Conservation (phyloP, 2,797 vertebrate species). For the Florisuga fusca region DNA sequence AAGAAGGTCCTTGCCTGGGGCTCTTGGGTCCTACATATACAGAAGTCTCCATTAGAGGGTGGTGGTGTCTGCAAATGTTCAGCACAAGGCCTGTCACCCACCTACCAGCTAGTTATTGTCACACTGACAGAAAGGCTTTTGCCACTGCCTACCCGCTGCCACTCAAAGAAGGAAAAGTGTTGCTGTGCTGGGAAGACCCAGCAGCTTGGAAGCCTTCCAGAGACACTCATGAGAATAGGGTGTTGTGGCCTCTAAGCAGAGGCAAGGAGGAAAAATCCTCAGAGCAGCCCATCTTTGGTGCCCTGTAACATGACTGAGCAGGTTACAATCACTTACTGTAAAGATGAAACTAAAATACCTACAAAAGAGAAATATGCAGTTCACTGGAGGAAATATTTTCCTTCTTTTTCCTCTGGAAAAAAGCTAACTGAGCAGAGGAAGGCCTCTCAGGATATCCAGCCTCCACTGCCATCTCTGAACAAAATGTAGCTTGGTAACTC, state of each 20-base stretch:
- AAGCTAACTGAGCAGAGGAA: neutral
- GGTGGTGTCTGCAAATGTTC: neutral
- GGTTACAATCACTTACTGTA: neutral
- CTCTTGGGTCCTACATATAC: neutral
- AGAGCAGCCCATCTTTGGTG: neutral
- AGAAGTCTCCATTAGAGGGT: conserved; percentile 39
- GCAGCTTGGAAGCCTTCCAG: neutral
- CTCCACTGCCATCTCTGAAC: conserved; percentile 12
- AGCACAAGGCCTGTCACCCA: neutral
- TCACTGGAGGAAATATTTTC: conserved; percentile 6
- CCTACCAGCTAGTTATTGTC: neutral
- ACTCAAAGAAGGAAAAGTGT: neutral
- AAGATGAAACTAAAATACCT: neutral
- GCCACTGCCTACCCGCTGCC: neutral
- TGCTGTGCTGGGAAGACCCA: neutral
- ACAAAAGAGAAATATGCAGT: neutral
- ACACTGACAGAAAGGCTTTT: neutral
- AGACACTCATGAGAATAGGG: neutral
- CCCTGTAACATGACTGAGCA: neutral
- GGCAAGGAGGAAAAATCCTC: neutral
- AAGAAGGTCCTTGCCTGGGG: neutral
- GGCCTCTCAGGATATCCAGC: conserved; percentile 16
- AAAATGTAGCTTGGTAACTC: neutral
- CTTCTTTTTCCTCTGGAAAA: neutral
- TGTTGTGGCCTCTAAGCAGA: neutral